Percentiles rank a stretch among this genome's conserved stretches.
phyloP scores from a whole-genome alignment of 2,888 invertebrate species.

The Torymus texanus region DNA sequence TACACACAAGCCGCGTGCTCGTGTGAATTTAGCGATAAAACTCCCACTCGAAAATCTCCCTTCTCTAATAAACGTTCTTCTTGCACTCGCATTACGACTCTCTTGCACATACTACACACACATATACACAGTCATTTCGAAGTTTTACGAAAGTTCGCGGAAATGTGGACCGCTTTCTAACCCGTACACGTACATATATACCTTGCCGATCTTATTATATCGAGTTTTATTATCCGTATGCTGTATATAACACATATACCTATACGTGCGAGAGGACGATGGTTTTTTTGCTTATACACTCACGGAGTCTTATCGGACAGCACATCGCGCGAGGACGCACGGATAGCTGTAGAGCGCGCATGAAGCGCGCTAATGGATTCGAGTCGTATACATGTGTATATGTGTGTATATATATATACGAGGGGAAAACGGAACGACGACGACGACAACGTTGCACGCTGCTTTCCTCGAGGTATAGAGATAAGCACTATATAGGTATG shows the following conservation, averaged over 20 bases:
- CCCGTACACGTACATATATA: neutral
- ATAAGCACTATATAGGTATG: slow-evolving; percentile 25
- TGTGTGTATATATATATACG: neutral
- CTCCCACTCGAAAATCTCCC: neutral
- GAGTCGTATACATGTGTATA: slow-evolving; percentile 32
- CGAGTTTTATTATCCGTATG: no score
- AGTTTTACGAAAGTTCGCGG: neutral
- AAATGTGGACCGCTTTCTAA: slow-evolving; percentile 47
- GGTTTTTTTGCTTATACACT: no score
- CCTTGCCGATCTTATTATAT: neutral
- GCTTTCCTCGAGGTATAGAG: slow-evolving; percentile 24
- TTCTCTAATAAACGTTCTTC: neutral
- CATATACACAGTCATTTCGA: no score
- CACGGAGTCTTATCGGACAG: no score
- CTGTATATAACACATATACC: no score
- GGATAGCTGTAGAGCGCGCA: no score
- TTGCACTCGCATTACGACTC: neutral
- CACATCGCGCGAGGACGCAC: no score
- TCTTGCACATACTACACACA: no score
- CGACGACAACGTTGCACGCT: neutral
- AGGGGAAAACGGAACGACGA: slow-evolving; percentile 41
- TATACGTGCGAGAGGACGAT: no score
- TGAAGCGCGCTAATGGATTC: slow-evolving; percentile 48
- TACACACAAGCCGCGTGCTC: no score
- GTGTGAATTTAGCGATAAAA: no score